Conservation (phyloP, 2,888 invertebrate species). For the Perizoma flavofasciatum region DNA sequence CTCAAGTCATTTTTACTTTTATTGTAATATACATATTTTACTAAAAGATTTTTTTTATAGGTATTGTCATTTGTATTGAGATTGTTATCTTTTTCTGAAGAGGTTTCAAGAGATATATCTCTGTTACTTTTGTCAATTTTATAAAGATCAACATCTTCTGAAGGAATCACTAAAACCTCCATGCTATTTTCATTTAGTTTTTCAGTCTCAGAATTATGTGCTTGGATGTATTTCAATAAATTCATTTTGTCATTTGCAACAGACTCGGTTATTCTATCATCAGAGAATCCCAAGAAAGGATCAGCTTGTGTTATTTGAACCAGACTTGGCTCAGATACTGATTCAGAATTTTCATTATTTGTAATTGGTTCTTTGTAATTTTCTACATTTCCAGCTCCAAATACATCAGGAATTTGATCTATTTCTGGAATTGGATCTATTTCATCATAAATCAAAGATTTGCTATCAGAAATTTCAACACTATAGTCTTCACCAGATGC, state of each 20-base stretch:
- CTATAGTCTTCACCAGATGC: background rate
- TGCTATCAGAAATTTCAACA: background rate
- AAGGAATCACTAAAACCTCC: background rate
- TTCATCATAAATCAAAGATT: constrained; percentile 19
- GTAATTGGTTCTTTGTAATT: constrained; percentile 6
- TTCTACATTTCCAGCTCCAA: constrained; percentile 2
- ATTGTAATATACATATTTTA: too few species aligned
- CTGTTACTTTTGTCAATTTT: background rate
- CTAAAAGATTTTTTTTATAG: too few species aligned
- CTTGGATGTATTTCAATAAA: constrained; percentile 16
- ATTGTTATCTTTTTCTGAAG: constrained; percentile 4
- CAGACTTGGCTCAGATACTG: constrained; percentile 38
- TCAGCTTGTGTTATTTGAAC: constrained; percentile 53
- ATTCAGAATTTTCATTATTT: constrained; percentile 9
- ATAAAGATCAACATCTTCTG: background rate
- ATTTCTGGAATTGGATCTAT: background rate
- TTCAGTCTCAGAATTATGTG: constrained; percentile 4
- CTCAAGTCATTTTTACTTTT: too few species aligned
- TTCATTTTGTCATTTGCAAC: constrained; percentile 7
- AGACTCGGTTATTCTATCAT: constrained; percentile 17
- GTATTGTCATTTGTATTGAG: constrained; percentile 10
- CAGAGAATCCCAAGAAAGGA: constrained; percentile 58
- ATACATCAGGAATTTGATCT: background rate
- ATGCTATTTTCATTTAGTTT: background rate
- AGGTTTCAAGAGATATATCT: constrained; percentile 1